Evolutionary conservation across 2,888 invertebrate genomes (phyloP).

Genomic region (Lissonota sp.): DNA sequence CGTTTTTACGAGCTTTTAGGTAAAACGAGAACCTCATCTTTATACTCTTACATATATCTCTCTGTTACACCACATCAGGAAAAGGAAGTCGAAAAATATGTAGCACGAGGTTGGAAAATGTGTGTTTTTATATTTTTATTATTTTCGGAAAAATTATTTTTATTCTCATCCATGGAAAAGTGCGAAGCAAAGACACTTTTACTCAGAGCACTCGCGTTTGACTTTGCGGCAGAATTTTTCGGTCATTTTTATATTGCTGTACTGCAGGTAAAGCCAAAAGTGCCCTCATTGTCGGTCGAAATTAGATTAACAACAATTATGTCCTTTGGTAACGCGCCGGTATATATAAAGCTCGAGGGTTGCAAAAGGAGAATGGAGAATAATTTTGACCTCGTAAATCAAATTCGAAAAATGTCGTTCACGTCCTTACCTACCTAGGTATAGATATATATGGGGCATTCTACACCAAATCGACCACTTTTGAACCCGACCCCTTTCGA

Average conservation of each 20-base stretch:
- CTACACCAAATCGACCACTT: too few species aligned
- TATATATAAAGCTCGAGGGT: constrained; percentile 15
- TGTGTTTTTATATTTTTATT: constrained; percentile 62
- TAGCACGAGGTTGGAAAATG: neutral
- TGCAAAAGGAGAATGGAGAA: neutral
- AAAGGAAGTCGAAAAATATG: neutral
- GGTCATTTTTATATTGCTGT: neutral
- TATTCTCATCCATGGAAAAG: constrained; percentile 21
- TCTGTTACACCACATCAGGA: neutral
- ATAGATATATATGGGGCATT: too few species aligned
- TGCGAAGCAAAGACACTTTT: constrained; percentile 25
- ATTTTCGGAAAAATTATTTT: constrained; percentile 42
- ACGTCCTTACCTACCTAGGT: neutral
- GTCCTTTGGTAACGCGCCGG: constrained; percentile 44
- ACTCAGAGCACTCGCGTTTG: constrained; percentile 3
- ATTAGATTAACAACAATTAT: constrained; percentile 64
- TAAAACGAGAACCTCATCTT: constrained; percentile 35
- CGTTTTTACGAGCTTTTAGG: constrained; percentile 61
- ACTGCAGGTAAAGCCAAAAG: constrained; percentile 16
- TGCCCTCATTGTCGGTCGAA: constrained; percentile 58
- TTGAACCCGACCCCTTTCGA: too few species aligned
- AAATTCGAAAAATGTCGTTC: constrained; percentile 3
- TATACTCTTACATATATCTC: neutral
- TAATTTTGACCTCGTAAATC: constrained; percentile 34
- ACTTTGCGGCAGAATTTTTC: neutral